Conservation (phyloP, 2,888 invertebrate genomes). For the Eulithis prunata region DNA sequence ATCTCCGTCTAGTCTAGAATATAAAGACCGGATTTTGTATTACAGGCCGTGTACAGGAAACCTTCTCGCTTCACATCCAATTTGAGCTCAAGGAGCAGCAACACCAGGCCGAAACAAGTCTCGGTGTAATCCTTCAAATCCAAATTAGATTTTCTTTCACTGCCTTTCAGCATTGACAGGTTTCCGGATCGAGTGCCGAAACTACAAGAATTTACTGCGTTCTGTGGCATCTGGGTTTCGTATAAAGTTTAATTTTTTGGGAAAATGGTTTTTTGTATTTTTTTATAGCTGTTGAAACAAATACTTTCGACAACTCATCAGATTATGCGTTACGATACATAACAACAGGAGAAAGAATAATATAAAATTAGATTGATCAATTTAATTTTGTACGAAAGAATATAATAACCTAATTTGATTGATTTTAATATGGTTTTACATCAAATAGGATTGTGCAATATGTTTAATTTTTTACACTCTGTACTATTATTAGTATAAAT, state of each 20-base stretch:
- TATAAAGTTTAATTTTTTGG: conserved; percentile 60
- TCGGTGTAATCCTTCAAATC: conserved; percentile 81
- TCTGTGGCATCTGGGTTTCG: conserved; percentile 41
- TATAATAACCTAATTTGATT: too few species aligned
- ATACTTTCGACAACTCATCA: too few species aligned
- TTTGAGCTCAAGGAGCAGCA: conserved; percentile 67
- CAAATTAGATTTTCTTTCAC: conserved; percentile 84
- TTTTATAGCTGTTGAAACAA: too few species aligned
- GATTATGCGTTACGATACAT: too few species aligned
- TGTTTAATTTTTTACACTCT: not conserved
- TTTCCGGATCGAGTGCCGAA: conserved; percentile 51
- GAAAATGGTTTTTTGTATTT: too few species aligned
- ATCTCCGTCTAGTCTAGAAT: conserved; percentile 15
- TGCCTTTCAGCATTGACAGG: conserved; percentile 76
- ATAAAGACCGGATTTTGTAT: conserved; percentile 25
- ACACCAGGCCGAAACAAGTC: conserved; percentile 81
- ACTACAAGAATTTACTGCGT: conserved; percentile 39
- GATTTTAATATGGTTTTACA: too few species aligned
- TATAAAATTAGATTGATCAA: too few species aligned
- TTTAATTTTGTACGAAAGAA: too few species aligned
- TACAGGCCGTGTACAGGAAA: conserved; percentile 50
- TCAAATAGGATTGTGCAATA: not conserved
- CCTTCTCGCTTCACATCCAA: conserved; percentile 71
- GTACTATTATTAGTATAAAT: conserved; percentile 16
- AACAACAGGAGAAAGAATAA: too few species aligned